Conservation (phyloP, 2,888 invertebrate genomes). For the Litoditis marina region DNA sequence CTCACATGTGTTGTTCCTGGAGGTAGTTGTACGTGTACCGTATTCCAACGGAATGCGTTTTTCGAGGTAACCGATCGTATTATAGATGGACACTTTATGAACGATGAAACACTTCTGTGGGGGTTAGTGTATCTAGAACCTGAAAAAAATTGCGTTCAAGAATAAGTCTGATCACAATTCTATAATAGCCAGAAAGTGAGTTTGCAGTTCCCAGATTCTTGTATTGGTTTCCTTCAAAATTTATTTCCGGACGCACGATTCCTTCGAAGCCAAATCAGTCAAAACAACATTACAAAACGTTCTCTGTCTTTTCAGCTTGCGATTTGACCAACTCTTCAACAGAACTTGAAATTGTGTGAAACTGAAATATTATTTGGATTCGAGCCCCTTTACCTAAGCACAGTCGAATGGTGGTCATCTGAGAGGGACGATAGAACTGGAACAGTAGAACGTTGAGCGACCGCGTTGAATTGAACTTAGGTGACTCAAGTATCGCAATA, state of each 20-base stretch:
- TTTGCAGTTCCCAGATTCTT: no score
- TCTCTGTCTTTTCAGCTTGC: no score
- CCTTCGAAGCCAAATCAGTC: no score
- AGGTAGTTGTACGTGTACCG: conserved; percentile 57
- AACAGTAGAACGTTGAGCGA: conserved; percentile 59
- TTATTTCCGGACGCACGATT: no score
- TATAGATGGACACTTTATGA: conserved; percentile 58
- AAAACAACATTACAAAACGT: no score
- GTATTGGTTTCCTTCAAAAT: no score
- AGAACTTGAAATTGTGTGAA: not conserved
- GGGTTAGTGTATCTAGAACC: conserved; percentile 53
- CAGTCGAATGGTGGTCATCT: conserved; percentile 51
- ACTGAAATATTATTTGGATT: not conserved
- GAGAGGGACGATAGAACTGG: conserved; percentile 56
- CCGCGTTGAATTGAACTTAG: conserved; percentile 53
- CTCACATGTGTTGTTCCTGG: conserved; percentile 58
- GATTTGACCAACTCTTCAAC: no score
- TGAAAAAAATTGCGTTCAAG: conserved; percentile 6
- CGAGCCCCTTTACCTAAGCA: conserved; percentile 28
- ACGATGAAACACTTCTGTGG: conserved; percentile 51
- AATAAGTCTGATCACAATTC: not conserved
- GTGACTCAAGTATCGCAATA: conserved; percentile 59
- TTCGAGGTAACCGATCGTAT: conserved; percentile 55
- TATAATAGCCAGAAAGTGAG: no score
- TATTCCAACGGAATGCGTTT: conserved; percentile 58